A percentile compares a stretch with the other conserved stretches of the same genome.
Evolutionary conservation across 2,888 invertebrate species (phyloP).

Genomic region (Ophion ellenae): DNA sequence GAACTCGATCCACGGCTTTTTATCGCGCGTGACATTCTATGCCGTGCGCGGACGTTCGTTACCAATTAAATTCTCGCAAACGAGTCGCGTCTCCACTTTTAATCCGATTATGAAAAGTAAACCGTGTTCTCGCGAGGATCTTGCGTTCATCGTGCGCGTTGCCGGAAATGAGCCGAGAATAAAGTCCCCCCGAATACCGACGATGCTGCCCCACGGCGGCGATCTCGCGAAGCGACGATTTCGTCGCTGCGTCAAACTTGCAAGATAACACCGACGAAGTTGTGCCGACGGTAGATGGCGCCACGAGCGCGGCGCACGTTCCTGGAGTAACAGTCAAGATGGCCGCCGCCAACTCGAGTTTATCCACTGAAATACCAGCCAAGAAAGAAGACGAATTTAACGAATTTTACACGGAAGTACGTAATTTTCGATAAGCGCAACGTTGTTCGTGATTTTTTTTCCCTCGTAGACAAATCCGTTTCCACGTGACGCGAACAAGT

Average conservation of each 20-base stretch:
- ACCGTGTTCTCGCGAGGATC: neutral
- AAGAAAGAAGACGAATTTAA: slow-evolving; percentile 90
- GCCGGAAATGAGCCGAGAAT: neutral
- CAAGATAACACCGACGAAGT: neutral
- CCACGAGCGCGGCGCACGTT: slow-evolving; percentile 28
- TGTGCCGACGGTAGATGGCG: slow-evolving; percentile 44
- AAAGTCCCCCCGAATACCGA: neutral
- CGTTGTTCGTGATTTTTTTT: slow-evolving; percentile 18
- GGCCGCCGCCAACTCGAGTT: slow-evolving; percentile 81
- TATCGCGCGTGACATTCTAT: neutral
- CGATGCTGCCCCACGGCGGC: slow-evolving; percentile 11
- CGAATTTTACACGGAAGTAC: slow-evolving; percentile 93
- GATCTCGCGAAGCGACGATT: slow-evolving; percentile 8
- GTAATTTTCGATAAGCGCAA: slow-evolving; percentile 70
- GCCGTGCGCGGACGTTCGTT: neutral
- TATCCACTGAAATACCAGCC: slow-evolving; percentile 79
- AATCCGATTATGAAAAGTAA: neutral
- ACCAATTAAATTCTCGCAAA: neutral
- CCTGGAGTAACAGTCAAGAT: slow-evolving; percentile 76
- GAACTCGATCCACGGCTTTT: neutral
- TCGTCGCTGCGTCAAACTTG: neutral
- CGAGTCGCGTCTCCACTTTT: neutral
- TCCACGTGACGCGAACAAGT: slow-evolving; percentile 4
- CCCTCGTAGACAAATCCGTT: neutral
- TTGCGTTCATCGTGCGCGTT: neutral